Evolutionary conservation across 2,797 vertebrate species (phyloP), one percentile per base, ranked within the genome.

Genomic region (Mycteria americana): DNA sequence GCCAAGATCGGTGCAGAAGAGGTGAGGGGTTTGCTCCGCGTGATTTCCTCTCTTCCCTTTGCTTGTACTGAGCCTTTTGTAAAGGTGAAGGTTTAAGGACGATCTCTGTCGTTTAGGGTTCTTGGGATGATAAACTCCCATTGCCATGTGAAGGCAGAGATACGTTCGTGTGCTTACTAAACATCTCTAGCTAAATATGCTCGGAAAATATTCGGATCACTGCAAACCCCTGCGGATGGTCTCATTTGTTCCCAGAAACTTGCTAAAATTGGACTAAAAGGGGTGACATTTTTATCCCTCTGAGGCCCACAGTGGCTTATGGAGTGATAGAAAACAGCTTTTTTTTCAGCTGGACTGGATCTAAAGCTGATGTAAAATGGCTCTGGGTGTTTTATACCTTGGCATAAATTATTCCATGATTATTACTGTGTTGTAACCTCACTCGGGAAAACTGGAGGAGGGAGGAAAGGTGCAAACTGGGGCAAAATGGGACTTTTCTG

Each of bases 151-250:
- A 92, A 84, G 39, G 50, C 35, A 64, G 56, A 48, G 62, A 30
- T 30, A 25, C 0, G 0, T 57, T 56, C 0, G 0, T 5, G 17
- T 54, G 23, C 31, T 53, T 45, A 25, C 69, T 54, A 22, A 63
- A 62, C 11, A 51, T 10, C 48, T 74, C 15, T 22, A 25, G 33
- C 24, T 57, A 41, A 11, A 10, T 18, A 12, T 80, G 48, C n/a
- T 33, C 0, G 2, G 65, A 53, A 88, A 88, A 79, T 7, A 18
- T 21, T 35, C 8, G 0, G 1, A 0, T 85, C 3, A 1, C 23
- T 39, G 16, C 45, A 86, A 62, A 73, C 2, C 0, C 1, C 45
- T 43, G 45, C 2, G 1, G 18, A 48, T 28, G 22, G 10, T 76
- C 12, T 25, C 35, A 3, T 60, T 24, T 46, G 3, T 18, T 22